These are phyloP conservation scores for Ctena decussata DNA, from an alignment of 2,888 invertebrate species.

Conservation along the genomic window DNA sequence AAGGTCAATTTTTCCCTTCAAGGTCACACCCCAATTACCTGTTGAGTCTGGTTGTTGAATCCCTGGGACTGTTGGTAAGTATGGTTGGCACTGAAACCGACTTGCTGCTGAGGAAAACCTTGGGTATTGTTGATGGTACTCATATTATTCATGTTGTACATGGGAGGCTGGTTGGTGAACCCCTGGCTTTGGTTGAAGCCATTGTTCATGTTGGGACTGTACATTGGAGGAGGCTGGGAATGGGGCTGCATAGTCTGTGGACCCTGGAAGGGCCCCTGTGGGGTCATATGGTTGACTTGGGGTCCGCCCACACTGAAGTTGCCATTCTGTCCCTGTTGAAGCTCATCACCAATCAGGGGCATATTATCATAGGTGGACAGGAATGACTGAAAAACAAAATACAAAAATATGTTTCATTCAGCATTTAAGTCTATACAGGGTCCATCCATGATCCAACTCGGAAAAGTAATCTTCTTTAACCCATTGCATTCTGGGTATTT, in stretches of 20 bases:
- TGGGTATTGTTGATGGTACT: constrained; percentile 12
- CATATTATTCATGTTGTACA: constrained; percentile 13
- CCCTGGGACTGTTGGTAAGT: constrained; percentile 6
- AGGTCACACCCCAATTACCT: too few species aligned
- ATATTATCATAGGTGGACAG: constrained; percentile 55
- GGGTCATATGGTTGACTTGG: constrained; percentile 41
- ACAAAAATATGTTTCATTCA: too few species aligned
- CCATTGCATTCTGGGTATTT: too few species aligned
- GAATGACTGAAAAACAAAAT: constrained; percentile 37
- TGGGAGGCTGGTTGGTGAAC: not conserved
- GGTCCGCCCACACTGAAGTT: constrained; percentile 25
- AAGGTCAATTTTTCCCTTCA: too few species aligned
- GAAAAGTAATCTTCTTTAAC: too few species aligned
- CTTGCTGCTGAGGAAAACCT: not conserved
- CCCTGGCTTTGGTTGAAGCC: not conserved
- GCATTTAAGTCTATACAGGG: too few species aligned
- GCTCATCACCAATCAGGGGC: constrained; percentile 42
- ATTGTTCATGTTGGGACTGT: not conserved
- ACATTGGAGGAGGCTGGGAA: not conserved
- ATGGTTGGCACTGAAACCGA: constrained; percentile 1
- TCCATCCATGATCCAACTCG: too few species aligned
- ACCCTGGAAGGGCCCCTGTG: constrained; percentile 27
- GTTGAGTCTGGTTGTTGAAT: constrained; percentile 2
- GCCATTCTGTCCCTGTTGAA: constrained; percentile 44
- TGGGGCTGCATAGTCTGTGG: constrained; percentile 8